A percentile compares a stretch with the other conserved stretches of the same genome.
Evolutionary conservation across 2,113 vertebrate genomes (phyloP).

Genomic region (Proteles cristata): DNA sequence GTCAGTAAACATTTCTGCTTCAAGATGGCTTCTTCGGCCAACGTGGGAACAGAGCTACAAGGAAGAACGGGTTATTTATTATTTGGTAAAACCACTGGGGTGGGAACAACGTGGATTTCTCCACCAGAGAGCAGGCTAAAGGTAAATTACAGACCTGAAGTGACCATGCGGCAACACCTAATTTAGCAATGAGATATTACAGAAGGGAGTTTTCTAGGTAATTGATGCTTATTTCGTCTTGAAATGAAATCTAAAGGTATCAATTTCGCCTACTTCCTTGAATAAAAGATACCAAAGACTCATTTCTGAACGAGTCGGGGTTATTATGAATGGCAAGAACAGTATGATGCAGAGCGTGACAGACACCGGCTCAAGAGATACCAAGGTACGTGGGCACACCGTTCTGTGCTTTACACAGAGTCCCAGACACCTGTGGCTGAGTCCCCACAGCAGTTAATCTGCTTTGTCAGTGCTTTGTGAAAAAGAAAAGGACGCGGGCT

Average conservation of each 20-base stretch:
- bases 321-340: not conserved
- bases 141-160: not conserved
- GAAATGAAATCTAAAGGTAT: not conserved
- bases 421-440: not conserved
- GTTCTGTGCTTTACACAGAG: not conserved
- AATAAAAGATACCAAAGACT: not conserved
- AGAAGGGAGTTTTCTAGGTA: conserved; percentile 15
- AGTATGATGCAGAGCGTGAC: not conserved
- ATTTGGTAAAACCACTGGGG: not conserved
- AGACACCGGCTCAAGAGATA: not conserved
- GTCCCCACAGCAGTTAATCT: not conserved
- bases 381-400: not conserved
- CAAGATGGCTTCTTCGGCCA: conserved; percentile 79
- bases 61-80: not conserved
- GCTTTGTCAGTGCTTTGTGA: not conserved
- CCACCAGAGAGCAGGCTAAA: not conserved
- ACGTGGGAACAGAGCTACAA: conserved; percentile 73
- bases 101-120: not conserved
- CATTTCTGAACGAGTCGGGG: not conserved
- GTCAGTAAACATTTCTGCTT: conserved; percentile 94
- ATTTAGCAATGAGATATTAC: not conserved
- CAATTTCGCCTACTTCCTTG: not conserved
- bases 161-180: not conserved
- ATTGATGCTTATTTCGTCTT: not conserved
- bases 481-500: not conserved